phyloP scores from a whole-genome alignment of 2,888 invertebrate species.

The Alsophila aescularia region DNA sequence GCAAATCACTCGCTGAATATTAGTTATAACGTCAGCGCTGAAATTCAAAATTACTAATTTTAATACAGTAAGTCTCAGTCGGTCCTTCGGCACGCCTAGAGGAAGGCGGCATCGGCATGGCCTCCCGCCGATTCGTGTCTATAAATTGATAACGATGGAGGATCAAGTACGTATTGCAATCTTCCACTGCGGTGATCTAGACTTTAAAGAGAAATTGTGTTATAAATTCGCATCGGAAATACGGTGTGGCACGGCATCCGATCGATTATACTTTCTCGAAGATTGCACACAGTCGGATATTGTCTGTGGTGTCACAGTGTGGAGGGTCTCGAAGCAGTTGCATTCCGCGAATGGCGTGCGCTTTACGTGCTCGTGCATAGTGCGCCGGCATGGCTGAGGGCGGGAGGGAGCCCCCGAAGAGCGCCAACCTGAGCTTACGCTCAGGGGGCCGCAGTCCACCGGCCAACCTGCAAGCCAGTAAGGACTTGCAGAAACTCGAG shows the following conservation, averaged over 20 bases:
- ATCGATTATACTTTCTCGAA: constrained; percentile 74
- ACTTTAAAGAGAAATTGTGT: constrained; percentile 53
- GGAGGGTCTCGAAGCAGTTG: constrained; percentile 71
- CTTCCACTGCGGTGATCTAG: constrained; percentile 50
- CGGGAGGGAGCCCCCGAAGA: constrained; percentile 60
- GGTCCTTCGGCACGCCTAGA: constrained; percentile 74
- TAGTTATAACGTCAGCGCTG: constrained; percentile 79
- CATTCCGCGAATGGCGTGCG: constrained; percentile 66
- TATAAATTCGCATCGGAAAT: constrained; percentile 59
- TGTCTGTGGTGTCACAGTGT: constrained; percentile 70
- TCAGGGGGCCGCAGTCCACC: constrained; percentile 65
- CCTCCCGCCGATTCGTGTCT: constrained; percentile 54
- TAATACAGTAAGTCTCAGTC: constrained; percentile 82
- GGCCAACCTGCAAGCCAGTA: constrained; percentile 55
- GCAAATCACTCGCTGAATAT: constrained; percentile 82
- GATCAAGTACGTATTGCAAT: constrained; percentile 76
- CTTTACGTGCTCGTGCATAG: constrained; percentile 59
- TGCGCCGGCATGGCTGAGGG: constrained; percentile 58
- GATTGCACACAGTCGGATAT: constrained; percentile 69
- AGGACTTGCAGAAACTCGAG: constrained; percentile 77
- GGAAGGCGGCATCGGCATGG: constrained; percentile 73
- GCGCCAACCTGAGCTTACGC: constrained; percentile 56
- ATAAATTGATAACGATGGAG: constrained; percentile 67
- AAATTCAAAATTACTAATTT: constrained; percentile 83
- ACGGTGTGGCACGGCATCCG: constrained; percentile 65